Base-by-base conservation (phyloP, 2,797 vertebrate species). In the Toxotes lorentzi region DNA sequence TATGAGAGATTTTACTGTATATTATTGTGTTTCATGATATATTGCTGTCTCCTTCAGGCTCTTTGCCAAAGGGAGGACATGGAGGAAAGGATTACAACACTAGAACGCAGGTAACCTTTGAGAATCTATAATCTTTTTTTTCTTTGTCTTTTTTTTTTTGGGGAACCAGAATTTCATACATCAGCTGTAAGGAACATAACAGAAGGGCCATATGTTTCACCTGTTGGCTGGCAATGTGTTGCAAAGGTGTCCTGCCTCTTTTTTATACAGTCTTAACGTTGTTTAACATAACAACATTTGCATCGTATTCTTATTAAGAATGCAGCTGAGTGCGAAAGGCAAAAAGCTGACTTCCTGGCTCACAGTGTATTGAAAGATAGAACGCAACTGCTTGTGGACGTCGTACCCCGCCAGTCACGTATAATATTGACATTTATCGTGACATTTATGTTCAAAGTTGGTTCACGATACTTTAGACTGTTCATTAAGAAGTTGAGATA, bases 1-100 rank as follows among this genome's bases (percentile, higher is more conserved):
- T 21, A 38, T 72, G 24, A 74, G 56, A 53, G 3, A 48, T 21
- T 41, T 30, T 9, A n/a, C 19, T 54, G 21, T 19, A 54, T 24
- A n/a, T 67, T 13, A 40, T 73, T 13, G 19, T 73, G 21, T 68
- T 72, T 80, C 27, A 58, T 69, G 21, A 76, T 50, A 34, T n/a
- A 59, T 73, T 16, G 24, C 38, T 82, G 23, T 41, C 3, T 86
- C 64, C 47, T 75, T 43, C 71, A 98, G 97, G 97, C 97, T 1
- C 91, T 98, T 85, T 97, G 97, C 50, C 97, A 98, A 91, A 92
- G 97, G 75, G 97, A 98, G 79, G 97, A 98, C 82, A 98, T 98
- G 97, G 97, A 98, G 74, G 97, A 98, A 80, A 93, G 97, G 70
- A 98, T 98, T 66, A 98, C 97, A 5, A 98, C 97, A 0, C 90